phyloP scores from a whole-genome alignment of 92 coral and sea anemone species.

The Parazoanthus atlanticus region DNA sequence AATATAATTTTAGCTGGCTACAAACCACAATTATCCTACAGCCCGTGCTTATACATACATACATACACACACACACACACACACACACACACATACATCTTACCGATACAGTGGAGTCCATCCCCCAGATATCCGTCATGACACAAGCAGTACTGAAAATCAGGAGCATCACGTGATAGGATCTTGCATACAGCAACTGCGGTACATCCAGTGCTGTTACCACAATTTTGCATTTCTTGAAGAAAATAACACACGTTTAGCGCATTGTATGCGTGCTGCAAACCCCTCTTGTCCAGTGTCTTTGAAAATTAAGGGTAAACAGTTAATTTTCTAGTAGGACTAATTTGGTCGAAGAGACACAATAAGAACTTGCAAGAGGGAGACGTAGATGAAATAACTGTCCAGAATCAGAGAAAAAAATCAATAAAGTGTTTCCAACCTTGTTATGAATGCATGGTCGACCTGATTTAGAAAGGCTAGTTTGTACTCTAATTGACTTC shows the following conservation, averaged over 20 bases:
- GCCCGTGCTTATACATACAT: not conserved
- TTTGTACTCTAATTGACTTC: not conserved
- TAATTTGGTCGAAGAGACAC: not conserved
- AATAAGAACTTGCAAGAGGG: not conserved
- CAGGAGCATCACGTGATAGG: constrained; percentile 21
- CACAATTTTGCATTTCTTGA: constrained; percentile 10
- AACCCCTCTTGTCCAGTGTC: no score
- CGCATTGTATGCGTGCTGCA: no score
- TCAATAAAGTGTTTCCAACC: not conserved
- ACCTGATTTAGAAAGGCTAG: not conserved
- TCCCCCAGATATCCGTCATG: constrained; percentile 50
- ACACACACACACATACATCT: not conserved
- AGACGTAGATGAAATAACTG: not conserved
- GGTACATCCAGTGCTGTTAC: not conserved
- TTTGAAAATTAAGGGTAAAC: no score
- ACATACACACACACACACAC: not conserved
- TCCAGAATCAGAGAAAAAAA: not conserved
- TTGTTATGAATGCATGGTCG: not conserved
- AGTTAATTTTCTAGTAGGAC: no score
- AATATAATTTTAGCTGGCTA: no score
- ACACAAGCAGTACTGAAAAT: constrained; percentile 53
- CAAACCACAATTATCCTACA: no score
- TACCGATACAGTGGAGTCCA: constrained; percentile 63
- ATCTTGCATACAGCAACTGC: not conserved
- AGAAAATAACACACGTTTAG: not conserved